Conservation (phyloP, 2,797 vertebrate species). For the Schizothorax lantsangensis region DNA sequence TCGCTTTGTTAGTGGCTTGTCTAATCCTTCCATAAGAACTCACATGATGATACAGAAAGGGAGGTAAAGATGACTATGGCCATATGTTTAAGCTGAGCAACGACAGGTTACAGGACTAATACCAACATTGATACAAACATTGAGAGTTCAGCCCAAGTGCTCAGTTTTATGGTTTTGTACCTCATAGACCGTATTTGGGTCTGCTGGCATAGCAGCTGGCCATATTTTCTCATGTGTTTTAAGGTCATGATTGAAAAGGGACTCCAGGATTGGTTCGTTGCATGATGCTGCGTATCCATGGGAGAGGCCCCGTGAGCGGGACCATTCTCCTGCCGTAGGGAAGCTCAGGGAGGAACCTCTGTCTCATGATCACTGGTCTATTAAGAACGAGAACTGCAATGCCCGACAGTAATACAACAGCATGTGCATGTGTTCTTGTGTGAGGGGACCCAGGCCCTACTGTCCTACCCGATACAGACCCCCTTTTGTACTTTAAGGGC, state of each 20-base stretch:
- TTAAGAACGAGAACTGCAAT: background rate
- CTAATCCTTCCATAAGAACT: slow-evolving; percentile 63
- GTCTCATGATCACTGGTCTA: slow-evolving; percentile 10
- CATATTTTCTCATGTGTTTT: slow-evolving; percentile 40
- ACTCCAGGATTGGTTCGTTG: slow-evolving; percentile 3
- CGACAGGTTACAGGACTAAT: background rate
- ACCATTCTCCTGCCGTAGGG: background rate
- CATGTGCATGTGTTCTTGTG: slow-evolving; percentile 44
- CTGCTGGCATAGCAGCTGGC: slow-evolving; percentile 61
- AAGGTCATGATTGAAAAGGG: slow-evolving; percentile 28
- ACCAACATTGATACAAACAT: background rate
- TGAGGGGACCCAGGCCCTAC: slow-evolving; percentile 39
- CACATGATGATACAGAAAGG: slow-evolving; percentile 33
- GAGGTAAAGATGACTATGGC: background rate
- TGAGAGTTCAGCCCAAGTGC: background rate
- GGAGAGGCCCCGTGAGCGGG: slow-evolving; percentile 16
- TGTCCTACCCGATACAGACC: slow-evolving; percentile 65
- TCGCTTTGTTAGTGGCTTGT: slow-evolving; percentile 26
- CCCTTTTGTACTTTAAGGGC: slow-evolving; percentile 70
- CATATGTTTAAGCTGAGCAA: background rate
- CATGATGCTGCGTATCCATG: slow-evolving; percentile 4
- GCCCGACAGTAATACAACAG: slow-evolving; percentile 1
- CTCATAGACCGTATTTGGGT: slow-evolving; percentile 31
- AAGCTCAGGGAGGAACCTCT: background rate
- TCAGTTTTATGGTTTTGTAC: background rate